phyloP scores from a whole-genome alignment of 2,888 invertebrate species.

The Tenthredo amoena region DNA sequence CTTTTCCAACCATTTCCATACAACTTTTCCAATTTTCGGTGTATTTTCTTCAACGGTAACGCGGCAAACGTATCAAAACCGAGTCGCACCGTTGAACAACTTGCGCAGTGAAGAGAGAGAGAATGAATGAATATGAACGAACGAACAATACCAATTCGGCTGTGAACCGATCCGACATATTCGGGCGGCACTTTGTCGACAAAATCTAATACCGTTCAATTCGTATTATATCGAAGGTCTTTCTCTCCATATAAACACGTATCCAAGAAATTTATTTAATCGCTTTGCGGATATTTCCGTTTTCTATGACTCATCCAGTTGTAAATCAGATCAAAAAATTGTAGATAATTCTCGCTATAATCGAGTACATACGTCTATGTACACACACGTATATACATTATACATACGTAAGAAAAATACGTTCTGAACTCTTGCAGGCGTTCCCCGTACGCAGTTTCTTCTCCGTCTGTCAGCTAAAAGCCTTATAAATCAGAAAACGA shows the following conservation, averaged over 20 bases:
- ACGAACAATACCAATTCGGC: conserved; percentile 36
- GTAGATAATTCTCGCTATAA: background rate
- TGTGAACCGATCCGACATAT: background rate
- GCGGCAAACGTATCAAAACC: conserved; percentile 30
- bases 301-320: conserved; percentile 1
- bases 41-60: conserved; percentile 45
- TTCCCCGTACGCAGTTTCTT: conserved; percentile 28
- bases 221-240: background rate
- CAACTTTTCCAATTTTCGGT: conserved; percentile 57
- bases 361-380: background rate
- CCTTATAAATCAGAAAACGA: conserved; percentile 76
- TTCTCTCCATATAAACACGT: background rate
- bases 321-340: background rate
- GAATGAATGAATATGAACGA: conserved; percentile 13
- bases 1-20: conserved; percentile 60
- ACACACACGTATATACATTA: no score
- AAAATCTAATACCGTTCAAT: conserved; percentile 7
- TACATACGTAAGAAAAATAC: conserved; percentile 7
- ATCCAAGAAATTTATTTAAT: background rate
- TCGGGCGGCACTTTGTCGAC: background rate
- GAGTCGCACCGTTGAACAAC: conserved; percentile 12
- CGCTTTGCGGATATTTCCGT: background rate
- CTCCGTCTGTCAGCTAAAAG: conserved; percentile 73
- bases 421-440: background rate
- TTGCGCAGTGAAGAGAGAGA: background rate